Conservation (phyloP, 37 sponge, comb jelly and placozoan species). For the Chondrilla cf. caribensis region DNA sequence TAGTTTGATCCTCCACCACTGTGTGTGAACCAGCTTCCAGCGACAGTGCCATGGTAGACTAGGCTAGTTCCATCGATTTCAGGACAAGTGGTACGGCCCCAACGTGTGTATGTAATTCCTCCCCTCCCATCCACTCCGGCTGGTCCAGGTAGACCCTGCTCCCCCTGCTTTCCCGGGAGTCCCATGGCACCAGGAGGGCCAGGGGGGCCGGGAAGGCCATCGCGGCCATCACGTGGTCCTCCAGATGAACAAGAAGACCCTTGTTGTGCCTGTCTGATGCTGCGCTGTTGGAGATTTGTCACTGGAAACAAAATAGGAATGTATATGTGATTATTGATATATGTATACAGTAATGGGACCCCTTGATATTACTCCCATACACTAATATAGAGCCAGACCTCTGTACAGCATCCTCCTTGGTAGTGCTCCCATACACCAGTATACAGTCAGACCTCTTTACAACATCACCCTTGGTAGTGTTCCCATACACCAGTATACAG, state of each 20-base stretch:
- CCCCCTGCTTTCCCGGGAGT: not conserved
- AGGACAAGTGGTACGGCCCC: conserved; percentile 31
- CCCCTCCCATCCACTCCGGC: not conserved
- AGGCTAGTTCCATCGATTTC: not conserved
- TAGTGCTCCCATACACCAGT: too few species aligned
- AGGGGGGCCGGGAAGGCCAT: not conserved
- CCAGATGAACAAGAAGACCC: not conserved
- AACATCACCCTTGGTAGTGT: too few species aligned
- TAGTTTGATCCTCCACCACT: conserved; percentile 17
- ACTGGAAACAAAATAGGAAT: too few species aligned
- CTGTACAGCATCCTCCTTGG: too few species aligned
- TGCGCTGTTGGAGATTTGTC: too few species aligned
- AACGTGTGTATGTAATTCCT: conserved; percentile 17
- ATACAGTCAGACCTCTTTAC: too few species aligned
- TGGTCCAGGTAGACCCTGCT: not conserved
- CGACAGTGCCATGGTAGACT: conserved; percentile 16
- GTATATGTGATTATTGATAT: too few species aligned
- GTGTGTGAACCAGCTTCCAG: conserved; percentile 8
- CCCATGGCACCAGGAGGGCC: not conserved
- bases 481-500: too few species aligned
- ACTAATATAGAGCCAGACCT: too few species aligned
- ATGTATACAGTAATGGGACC: too few species aligned
- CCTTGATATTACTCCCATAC: too few species aligned
- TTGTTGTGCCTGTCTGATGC: too few species aligned
- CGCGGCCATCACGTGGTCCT: not conserved